Evolutionary conservation across 92 coral and sea anemone species (phyloP).

Genomic region (Paramuricea clavata): DNA sequence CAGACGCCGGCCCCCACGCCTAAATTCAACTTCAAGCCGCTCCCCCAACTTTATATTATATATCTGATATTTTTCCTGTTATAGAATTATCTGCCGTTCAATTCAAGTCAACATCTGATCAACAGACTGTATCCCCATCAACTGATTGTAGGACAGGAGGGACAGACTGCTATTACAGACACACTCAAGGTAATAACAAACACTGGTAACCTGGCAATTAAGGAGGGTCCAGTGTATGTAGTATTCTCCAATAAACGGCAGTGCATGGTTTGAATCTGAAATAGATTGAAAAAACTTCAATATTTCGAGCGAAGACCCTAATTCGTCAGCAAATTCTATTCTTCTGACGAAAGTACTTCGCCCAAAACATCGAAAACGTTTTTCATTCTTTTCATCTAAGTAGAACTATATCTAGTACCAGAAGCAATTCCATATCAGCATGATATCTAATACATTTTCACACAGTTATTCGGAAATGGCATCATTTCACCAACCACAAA

Average conservation of each 20-base stretch:
- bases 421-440: too few species aligned
- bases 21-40: too few species aligned
- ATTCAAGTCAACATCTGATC: conserved; percentile 76
- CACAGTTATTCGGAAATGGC: not conserved
- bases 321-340: too few species aligned
- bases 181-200: conserved; percentile 77
- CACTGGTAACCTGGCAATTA: not conserved
- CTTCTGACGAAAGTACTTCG: too few species aligned
- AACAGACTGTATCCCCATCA: conserved; percentile 86
- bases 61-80: not conserved
- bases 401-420: too few species aligned
- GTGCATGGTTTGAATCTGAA: not conserved
- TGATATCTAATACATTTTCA: too few species aligned
- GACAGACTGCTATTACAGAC: conserved; percentile 84
- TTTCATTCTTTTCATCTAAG: too few species aligned
- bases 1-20: too few species aligned
- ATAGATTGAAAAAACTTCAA: not conserved
- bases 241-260: not conserved
- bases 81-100: conserved; percentile 80
- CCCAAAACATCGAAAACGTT: too few species aligned
- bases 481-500: not conserved
- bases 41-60: not conserved
- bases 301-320: not conserved
- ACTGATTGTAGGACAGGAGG: conserved; percentile 81
- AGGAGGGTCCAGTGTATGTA: too few species aligned